Conservation (phyloP, 2,797 vertebrate genomes). For the Lutjanus argentimaculatus region DNA sequence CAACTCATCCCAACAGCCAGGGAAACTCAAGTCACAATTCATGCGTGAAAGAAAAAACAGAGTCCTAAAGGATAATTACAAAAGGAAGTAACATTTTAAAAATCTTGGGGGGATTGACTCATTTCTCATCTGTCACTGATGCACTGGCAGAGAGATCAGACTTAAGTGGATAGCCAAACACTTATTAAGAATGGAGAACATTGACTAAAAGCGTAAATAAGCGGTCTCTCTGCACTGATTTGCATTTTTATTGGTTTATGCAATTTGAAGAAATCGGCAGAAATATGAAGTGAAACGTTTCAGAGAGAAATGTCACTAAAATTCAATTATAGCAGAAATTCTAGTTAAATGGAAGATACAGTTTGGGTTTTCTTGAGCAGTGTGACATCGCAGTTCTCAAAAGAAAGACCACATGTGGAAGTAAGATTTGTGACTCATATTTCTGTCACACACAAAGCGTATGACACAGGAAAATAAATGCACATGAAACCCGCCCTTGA, state of each 20-base stretch:
- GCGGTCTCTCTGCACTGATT: constrained; percentile 12
- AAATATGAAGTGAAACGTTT: constrained; percentile 37
- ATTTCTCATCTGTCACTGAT: constrained; percentile 34
- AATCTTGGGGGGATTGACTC: constrained; percentile 1
- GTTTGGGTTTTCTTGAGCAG: not conserved
- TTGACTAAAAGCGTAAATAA: constrained; percentile 41
- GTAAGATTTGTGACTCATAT: not conserved
- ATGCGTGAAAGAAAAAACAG: constrained; percentile 10
- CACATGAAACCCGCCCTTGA: not conserved
- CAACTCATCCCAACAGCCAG: not conserved
- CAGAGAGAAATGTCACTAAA: constrained; percentile 25
- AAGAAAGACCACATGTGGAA: constrained; percentile 1
- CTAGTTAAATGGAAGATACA: not conserved
- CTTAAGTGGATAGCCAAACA: constrained; percentile 21
- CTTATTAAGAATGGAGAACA: constrained; percentile 39
- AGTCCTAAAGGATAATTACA: constrained; percentile 7
- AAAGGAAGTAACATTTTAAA: constrained; percentile 26
- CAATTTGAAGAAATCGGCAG: constrained; percentile 36
- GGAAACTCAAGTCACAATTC: constrained; percentile 9
- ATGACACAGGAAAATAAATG: not conserved
- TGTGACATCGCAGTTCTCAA: not conserved
- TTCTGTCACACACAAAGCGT: not conserved
- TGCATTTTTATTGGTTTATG: constrained; percentile 51
- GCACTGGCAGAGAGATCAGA: constrained; percentile 12
- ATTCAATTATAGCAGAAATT: constrained; percentile 12